A percentile compares a stretch with the other conserved stretches of the same genome.
Evolutionary conservation across 2,113 vertebrate genomes (phyloP).

Genomic region (Pterophyllum scalare): DNA sequence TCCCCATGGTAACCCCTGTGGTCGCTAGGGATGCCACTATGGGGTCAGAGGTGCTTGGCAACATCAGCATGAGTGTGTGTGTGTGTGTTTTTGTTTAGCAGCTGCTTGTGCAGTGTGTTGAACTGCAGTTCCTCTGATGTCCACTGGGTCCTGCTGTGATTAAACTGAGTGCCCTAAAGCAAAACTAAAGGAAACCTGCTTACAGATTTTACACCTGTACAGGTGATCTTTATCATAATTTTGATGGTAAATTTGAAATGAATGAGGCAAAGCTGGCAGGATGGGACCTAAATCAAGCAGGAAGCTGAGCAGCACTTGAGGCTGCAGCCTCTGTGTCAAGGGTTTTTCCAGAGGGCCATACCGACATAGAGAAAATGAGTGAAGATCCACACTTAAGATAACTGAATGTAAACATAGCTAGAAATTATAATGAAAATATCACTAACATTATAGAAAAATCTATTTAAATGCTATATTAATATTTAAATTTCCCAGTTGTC

Average conservation of each 20-base stretch:
- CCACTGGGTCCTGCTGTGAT: neutral
- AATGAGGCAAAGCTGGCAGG: fast-evolving
- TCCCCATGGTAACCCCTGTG: conserved; percentile 11
- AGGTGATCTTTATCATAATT: neutral
- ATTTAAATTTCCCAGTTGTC: neutral
- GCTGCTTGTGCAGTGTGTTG: neutral
- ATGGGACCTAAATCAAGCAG: neutral
- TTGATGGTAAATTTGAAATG: neutral
- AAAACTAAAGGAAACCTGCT: neutral
- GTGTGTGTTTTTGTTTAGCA: neutral
- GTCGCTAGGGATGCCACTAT: neutral
- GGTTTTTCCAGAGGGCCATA: neutral
- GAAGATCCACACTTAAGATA: neutral
- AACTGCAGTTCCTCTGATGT: neutral
- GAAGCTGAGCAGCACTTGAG: neutral
- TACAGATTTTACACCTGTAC: neutral
- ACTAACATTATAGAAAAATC: too few species aligned
- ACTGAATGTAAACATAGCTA: neutral
- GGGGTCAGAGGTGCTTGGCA: conserved; percentile 12
- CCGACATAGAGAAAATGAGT: neutral
- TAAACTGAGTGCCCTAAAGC: neutral
- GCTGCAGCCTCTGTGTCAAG: neutral
- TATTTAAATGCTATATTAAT: neutral
- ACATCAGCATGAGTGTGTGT: neutral
- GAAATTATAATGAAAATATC: neutral